Conservation (phyloP, 1,140 invertebrate species). For the Aricia agestis region DNA sequence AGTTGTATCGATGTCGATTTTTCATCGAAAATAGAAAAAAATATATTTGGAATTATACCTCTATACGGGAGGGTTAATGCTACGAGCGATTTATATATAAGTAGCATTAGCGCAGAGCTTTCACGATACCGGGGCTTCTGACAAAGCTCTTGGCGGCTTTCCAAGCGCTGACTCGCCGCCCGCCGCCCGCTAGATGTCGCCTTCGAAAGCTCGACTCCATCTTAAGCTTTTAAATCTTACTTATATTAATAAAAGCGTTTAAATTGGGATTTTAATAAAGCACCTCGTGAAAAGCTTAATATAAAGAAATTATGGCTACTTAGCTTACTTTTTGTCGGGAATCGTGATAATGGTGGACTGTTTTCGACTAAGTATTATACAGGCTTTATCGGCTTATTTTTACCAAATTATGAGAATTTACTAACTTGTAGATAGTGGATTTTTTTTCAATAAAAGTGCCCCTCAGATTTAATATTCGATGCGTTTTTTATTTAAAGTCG, state of each 20-base stretch:
- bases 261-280: conserved; percentile 12
- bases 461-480: conserved; percentile 21
- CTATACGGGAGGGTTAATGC: conserved; percentile 33
- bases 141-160: conserved; percentile 56
- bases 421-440: background rate
- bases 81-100: conserved; percentile 45
- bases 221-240: conserved; percentile 20
- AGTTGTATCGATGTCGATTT: background rate
- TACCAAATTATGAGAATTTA: background rate
- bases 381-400: too few relatives aligned
- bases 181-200: conserved; percentile 44
- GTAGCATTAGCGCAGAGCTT: conserved; percentile 52
- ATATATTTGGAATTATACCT: background rate
- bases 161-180: conserved; percentile 39
- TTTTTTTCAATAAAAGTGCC: background rate
- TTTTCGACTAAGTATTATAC: background rate
- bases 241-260: conserved; percentile 13
- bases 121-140: conserved; percentile 57
- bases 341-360: background rate
- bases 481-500: conserved; percentile 40
- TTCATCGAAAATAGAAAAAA: background rate
- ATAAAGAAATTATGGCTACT: background rate
- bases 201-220: conserved; percentile 29
- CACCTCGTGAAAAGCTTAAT: background rate
- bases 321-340: background rate